phyloP scores from a whole-genome alignment of 2,113 vertebrate species.

The Balaeniceps rex region DNA sequence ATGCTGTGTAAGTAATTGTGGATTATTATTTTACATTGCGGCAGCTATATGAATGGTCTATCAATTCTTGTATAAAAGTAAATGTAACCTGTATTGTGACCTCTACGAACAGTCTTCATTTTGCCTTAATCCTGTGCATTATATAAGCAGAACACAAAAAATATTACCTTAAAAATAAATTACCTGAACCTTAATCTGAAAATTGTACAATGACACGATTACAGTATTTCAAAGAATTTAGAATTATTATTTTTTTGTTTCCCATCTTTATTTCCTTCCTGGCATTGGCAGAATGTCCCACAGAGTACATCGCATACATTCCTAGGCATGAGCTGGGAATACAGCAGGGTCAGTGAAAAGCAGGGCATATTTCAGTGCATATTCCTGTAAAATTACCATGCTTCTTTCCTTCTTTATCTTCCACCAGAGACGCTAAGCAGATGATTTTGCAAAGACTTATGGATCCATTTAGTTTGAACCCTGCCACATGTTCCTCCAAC shows the following conservation, averaged over 20 bases:
- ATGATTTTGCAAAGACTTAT: slow-evolving; percentile 51
- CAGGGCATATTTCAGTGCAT: not conserved
- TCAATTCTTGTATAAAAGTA: not conserved
- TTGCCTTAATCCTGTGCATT: not conserved
- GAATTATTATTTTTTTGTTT: not conserved
- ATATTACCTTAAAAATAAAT: not conserved
- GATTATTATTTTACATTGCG: slow-evolving; percentile 5
- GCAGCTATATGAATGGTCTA: not conserved
- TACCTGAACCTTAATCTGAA: slow-evolving; percentile 6
- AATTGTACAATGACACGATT: not conserved
- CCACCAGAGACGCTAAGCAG: slow-evolving; percentile 5
- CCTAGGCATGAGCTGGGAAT: not conserved
- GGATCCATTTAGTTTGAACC: slow-evolving; percentile 49
- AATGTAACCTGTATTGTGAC: not conserved
- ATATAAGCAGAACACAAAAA: not conserved
- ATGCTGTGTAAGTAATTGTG: not conserved
- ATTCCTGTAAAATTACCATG: slow-evolving; percentile 17
- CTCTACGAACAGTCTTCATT: not conserved
- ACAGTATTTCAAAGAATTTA: not conserved
- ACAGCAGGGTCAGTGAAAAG: not conserved
- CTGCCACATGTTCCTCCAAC: slow-evolving; percentile 13
- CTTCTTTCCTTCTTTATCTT: slow-evolving; percentile 20
- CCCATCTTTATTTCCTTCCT: not conserved
- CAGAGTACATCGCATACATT: not conserved
- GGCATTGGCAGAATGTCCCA: not conserved